These are phyloP conservation scores for Potamarius usumacintae DNA, from an alignment of 2,113 vertebrate species.

Conservation along the genomic window DNA sequence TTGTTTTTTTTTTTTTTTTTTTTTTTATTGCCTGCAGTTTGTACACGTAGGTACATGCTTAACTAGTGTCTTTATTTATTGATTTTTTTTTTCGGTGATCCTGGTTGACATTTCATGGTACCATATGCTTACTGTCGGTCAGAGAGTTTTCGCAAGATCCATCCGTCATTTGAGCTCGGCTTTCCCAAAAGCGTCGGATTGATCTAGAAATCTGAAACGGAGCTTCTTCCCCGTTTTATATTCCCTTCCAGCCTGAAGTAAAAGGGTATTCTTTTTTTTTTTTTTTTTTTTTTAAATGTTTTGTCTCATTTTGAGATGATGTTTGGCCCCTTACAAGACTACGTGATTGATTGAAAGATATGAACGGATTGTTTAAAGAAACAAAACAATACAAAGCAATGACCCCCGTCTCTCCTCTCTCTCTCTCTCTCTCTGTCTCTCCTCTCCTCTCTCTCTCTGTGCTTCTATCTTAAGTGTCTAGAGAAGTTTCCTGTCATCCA, in stretches of 20 bases:
- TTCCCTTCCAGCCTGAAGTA: background rate
- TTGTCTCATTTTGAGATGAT: background rate
- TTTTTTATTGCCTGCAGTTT: background rate
- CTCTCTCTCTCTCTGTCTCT: background rate
- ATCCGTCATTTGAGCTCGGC: background rate
- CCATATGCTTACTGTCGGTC: background rate
- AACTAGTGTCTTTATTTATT: background rate
- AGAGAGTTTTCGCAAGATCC: background rate
- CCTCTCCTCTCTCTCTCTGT: background rate
- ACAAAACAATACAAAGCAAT: background rate
- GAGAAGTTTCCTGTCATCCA: constrained; percentile 99
- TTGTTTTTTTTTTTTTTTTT: background rate
- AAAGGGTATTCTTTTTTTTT: background rate
- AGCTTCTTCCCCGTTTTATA: too few relatives aligned
- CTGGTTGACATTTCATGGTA: background rate
- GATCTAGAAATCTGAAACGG: background rate
- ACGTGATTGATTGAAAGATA: too few relatives aligned
- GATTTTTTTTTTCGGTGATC: background rate
- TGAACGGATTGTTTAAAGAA: background rate
- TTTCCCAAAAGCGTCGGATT: background rate
- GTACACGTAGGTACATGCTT: background rate
- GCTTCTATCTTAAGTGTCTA: constrained; percentile 80
- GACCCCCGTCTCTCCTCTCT: background rate
- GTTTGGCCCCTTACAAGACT: background rate
- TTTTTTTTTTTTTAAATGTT: background rate